These are phyloP conservation scores for Euschistus heros DNA, from an alignment of 1,140 invertebrate species.

Conservation along the genomic window DNA sequence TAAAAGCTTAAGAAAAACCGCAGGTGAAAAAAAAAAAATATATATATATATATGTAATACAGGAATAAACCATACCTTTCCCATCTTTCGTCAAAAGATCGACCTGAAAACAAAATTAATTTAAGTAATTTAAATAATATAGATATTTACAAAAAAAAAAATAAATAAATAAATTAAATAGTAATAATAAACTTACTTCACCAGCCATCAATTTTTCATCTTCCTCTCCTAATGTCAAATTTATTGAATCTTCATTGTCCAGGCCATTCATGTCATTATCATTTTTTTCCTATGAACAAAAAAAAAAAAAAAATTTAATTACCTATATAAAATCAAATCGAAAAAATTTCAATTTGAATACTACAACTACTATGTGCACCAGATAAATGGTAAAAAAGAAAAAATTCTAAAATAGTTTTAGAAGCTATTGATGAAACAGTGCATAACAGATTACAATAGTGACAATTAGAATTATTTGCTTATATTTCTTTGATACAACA, in stretches of 20 bases:
- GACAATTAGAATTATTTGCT: too few species aligned
- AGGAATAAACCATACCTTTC: conserved; percentile 23
- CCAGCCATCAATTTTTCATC: conserved; percentile 63
- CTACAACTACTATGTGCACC: too few species aligned
- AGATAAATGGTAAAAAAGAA: too few species aligned
- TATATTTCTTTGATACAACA: too few species aligned
- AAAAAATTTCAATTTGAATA: neutral
- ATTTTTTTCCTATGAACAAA: conserved; percentile 21
- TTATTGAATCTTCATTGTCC: conserved; percentile 67
- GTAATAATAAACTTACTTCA: conserved; percentile 48
- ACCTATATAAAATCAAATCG: neutral
- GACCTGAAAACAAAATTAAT: conserved; percentile 27
- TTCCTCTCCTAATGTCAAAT: conserved; percentile 68
- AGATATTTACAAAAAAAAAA: neutral
- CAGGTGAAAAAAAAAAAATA: too few species aligned
- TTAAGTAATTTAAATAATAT: neutral
- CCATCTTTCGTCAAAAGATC: conserved; percentile 28
- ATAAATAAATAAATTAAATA: neutral
- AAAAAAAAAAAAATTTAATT: neutral
- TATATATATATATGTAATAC: too few species aligned
- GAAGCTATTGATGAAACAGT: too few species aligned
- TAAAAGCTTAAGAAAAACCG: too few species aligned
- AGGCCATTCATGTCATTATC: conserved; percentile 34
- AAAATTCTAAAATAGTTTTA: too few species aligned
- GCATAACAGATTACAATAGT: too few species aligned